Evolutionary conservation across 2,113 vertebrate species (phyloP), one percentile per base, ranked within the genome.

Genomic region (Miniopterus natalensis): DNA sequence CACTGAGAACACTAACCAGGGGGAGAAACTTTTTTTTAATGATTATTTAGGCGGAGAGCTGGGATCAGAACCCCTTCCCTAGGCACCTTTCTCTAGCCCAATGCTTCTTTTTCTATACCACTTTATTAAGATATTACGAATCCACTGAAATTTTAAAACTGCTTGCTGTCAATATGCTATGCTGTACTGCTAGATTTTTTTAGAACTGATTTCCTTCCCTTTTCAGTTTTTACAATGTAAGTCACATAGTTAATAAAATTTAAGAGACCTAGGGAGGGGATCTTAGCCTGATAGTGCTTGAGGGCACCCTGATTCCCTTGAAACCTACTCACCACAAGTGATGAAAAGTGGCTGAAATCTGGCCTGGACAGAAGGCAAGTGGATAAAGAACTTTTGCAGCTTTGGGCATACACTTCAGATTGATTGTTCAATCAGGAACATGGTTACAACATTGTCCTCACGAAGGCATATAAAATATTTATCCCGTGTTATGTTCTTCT

Each of bases 401-500:
- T 97, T 89, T 89, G 70, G 27, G 85, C 92, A 97, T 6, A 51
- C 91, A 55, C 84, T 96, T 92, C 42, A 97, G 96, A 97, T 96
- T 36, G 96, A 95, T 95, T 93, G 88, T 95, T 97, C 96, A 97
- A 97, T 97, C 70, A 90, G 53, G 36, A 94, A 36, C 92, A 49
- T 83, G 47, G 94, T 95, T 97, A 83, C 78, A 97, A 96, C 96
- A 80, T 36, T 36, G 31, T 97, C 86, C 88, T 90, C 77, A 87
- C 59, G 66, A 9, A 97, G 84, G 79, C 65, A 66, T 49, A 94
- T 79, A 68, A 98, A 98, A 97, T 23, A 3, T 97, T 98, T 81
- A 92, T 96, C 92, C 45, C 11, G 0, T 95, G 80, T 96, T 97
- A 97, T 92, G 63, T 95, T 87, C 97, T 68, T 98, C 98, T 92